These are phyloP conservation scores for Trypoxylon attenuatum DNA, from an alignment of 2,888 invertebrate species.

Conservation along the genomic window DNA sequence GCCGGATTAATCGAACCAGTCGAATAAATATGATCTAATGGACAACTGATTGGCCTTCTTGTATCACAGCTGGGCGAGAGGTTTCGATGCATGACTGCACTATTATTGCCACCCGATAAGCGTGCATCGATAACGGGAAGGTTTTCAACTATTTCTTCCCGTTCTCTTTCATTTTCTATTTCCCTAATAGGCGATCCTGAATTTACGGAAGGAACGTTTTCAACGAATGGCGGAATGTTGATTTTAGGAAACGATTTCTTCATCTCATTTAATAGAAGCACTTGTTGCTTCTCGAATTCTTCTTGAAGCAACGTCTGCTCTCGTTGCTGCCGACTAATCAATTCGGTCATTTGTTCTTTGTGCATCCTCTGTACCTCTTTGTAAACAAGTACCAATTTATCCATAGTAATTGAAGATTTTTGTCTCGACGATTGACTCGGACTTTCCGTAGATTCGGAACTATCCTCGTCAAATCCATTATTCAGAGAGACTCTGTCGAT, in stretches of 20 bases:
- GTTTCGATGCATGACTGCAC: background rate
- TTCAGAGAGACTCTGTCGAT: slow-evolving; percentile 11
- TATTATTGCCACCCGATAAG: background rate
- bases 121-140: background rate
- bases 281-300: slow-evolving; percentile 81
- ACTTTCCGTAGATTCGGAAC: background rate
- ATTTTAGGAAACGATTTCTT: slow-evolving; percentile 70
- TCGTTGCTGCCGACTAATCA: slow-evolving; percentile 80
- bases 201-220: slow-evolving; percentile 28
- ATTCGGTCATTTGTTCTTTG: slow-evolving; percentile 78
- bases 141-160: background rate
- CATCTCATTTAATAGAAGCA: slow-evolving; percentile 76
- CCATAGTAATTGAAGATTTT: slow-evolving; percentile 60
- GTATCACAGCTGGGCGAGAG: background rate
- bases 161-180: no score
- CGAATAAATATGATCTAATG: slow-evolving; percentile 20
- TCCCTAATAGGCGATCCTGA: no score
- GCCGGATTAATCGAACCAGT: slow-evolving; percentile 9
- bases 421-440: slow-evolving; percentile 41
- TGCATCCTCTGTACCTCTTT: slow-evolving; percentile 80
- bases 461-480: background rate
- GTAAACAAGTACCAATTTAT: slow-evolving; percentile 65
- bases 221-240: slow-evolving; percentile 42
- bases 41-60: slow-evolving; percentile 3
- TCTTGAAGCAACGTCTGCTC: slow-evolving; percentile 80